phyloP scores from a whole-genome alignment of 2,888 invertebrate genomes.

The Spatulosminthurus flaviceps region DNA sequence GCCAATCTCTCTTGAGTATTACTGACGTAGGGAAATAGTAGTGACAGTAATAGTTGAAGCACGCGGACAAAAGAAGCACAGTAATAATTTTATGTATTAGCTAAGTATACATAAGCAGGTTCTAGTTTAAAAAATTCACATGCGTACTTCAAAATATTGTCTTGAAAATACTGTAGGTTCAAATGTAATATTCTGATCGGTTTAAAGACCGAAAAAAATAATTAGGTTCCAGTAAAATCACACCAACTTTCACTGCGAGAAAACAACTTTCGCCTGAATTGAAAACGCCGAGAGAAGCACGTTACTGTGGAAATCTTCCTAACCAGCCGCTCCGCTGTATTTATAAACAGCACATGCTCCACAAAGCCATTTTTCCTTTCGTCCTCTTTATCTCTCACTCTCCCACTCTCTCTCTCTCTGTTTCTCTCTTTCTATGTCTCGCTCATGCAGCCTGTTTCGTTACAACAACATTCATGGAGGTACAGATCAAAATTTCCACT shows the following conservation, averaged over 20 bases:
- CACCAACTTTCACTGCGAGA: conserved; percentile 60
- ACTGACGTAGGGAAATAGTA: background rate
- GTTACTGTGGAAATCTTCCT: conserved; percentile 52
- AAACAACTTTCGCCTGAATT: conserved; percentile 56
- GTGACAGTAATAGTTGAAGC: no score
- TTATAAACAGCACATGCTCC: conserved; percentile 64
- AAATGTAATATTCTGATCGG: no score
- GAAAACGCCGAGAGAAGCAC: conserved; percentile 55
- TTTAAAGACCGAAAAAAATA: no score
- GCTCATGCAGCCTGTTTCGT: conserved; percentile 11
- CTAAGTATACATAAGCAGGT: no score
- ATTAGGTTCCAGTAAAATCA: conserved; percentile 52
- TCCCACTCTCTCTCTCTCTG: conserved; percentile 30
- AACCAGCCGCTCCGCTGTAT: conserved; percentile 51
- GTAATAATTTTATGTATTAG: no score
- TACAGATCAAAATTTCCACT: conserved; percentile 32
- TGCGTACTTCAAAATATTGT: no score
- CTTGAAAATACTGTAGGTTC: no score
- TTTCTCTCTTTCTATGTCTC: conserved; percentile 4
- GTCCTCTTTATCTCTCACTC: background rate
- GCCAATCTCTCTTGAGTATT: background rate
- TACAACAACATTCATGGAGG: conserved; percentile 21
- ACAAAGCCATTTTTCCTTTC: conserved; percentile 57
- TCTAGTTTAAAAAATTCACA: no score
- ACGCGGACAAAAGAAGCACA: no score